Percentiles rank a stretch among this genome's conserved stretches.
Conservation (phyloP, 2,797 vertebrate species). For the Platyrinchus mystaceus region DNA sequence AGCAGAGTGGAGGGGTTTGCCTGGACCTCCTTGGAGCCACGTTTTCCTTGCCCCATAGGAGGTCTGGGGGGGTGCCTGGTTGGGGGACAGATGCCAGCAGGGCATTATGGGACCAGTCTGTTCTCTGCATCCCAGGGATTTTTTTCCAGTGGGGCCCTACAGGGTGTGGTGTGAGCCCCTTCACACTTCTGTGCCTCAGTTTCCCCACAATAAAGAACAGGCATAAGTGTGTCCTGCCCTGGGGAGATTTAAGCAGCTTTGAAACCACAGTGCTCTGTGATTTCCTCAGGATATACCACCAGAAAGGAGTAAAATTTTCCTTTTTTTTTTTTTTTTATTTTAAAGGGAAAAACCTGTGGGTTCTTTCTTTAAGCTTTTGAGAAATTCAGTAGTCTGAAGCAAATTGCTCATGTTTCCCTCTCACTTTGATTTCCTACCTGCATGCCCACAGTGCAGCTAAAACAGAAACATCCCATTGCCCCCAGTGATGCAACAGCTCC, state of each 20-base stretch:
- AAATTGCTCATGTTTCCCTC: background rate
- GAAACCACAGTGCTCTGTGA: background rate
- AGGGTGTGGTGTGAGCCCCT: background rate
- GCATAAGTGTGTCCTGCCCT: background rate
- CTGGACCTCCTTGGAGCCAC: background rate
- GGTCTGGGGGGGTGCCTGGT: background rate
- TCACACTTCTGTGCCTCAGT: background rate
- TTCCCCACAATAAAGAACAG: background rate
- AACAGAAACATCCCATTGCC: background rate
- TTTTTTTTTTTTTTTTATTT: background rate
- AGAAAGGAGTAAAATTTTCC: background rate
- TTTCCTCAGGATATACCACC: background rate
- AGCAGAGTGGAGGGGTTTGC: background rate
- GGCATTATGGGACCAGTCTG: background rate
- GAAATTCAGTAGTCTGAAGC: background rate
- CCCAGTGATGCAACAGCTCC: accelerated
- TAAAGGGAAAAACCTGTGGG: background rate
- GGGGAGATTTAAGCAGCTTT: background rate
- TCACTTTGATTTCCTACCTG: background rate
- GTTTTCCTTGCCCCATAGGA: accelerated
- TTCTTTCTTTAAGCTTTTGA: background rate
- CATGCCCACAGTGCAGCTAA: background rate
- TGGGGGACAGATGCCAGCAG: background rate
- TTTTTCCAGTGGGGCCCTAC: background rate
- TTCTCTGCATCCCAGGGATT: background rate